Evolutionary conservation across 2,797 vertebrate species (phyloP).

Genomic region (Chelonia mydas): DNA sequence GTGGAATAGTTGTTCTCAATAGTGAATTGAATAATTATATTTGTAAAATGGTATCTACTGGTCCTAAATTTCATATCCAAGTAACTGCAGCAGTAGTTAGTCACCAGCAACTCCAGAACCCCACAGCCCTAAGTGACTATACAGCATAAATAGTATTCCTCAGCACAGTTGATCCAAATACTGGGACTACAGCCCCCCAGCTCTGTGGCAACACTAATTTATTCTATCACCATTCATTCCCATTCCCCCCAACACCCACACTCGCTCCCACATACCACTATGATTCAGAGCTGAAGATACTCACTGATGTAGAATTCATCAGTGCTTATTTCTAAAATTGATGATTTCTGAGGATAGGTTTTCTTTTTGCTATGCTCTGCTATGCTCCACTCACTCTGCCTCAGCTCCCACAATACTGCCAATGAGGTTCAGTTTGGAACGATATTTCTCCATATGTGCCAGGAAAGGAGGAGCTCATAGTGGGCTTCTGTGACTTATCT

Average conservation of each 20-base stretch:
- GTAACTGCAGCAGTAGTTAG: background rate
- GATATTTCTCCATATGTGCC: background rate
- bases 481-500: background rate
- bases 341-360: background rate
- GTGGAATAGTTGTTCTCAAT: background rate
- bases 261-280: background rate
- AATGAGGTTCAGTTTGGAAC: background rate
- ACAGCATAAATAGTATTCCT: background rate
- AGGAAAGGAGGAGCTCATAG: background rate
- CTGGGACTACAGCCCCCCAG: background rate
- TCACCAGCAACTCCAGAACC: background rate
- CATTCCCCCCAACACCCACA: background rate
- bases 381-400: too few species aligned
- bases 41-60: background rate
- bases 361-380: background rate
- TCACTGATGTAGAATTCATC: background rate
- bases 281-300: background rate
- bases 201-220: background rate
- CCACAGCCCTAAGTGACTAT: background rate
- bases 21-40: background rate
- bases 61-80: background rate
- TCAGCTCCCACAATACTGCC: background rate
- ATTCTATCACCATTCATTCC: background rate
- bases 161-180: background rate
- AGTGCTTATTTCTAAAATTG: background rate